These are phyloP conservation scores for Bruchidius siliquastri DNA, from an alignment of 2,888 invertebrate genomes.

Conservation along the genomic window DNA sequence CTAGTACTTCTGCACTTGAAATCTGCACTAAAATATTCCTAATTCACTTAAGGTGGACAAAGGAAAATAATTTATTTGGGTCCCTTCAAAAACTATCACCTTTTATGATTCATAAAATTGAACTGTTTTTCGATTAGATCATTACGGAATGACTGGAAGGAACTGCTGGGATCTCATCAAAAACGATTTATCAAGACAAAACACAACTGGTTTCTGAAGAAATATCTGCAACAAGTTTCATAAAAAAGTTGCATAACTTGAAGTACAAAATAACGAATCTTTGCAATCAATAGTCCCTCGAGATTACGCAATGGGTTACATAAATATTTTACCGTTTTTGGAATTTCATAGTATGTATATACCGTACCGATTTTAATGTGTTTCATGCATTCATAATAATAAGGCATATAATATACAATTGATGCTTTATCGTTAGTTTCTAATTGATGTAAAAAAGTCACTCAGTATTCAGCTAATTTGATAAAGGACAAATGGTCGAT, in stretches of 20 bases:
- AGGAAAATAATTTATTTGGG: too few species aligned
- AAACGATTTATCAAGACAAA: background rate
- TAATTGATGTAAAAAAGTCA: background rate
- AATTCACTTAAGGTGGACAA: background rate
- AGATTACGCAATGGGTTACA: background rate
- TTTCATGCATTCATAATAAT: background rate
- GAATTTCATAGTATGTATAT: background rate
- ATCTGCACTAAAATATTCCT: background rate
- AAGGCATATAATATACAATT: too few species aligned
- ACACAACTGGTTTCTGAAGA: background rate
- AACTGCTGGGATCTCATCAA: background rate
- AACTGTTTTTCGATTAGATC: too few species aligned
- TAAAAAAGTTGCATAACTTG: background rate
- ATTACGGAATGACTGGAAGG: background rate
- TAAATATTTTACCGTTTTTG: background rate
- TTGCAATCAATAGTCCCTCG: background rate
- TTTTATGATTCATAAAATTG: too few species aligned
- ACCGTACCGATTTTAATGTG: background rate
- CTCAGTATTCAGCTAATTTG: too few species aligned
- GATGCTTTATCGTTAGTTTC: background rate
- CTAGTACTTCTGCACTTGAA: background rate
- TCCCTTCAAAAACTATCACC: too few species aligned
- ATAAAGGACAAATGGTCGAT: too few species aligned
- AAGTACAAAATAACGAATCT: background rate
- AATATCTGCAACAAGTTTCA: background rate